A percentile compares a stretch with the other conserved stretches of the same genome.
Evolutionary conservation across 2,888 invertebrate species (phyloP).

Genomic region (Phaedon cochleariae): DNA sequence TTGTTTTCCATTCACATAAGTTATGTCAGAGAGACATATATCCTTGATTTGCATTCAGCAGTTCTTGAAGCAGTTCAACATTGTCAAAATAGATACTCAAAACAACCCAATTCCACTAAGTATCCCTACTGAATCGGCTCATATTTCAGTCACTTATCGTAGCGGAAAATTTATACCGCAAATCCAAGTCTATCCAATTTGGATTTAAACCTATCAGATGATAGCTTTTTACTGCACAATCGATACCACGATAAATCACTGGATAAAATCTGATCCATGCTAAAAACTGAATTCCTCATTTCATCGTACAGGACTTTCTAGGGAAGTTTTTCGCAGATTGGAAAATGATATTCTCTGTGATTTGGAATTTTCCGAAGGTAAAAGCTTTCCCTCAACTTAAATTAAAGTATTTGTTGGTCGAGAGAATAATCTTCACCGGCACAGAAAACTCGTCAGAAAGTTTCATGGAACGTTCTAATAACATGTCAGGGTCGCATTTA

Average conservation of each 20-base stretch:
- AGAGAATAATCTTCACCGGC: background rate
- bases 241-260: background rate
- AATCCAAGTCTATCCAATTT: background rate
- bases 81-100: too few relatives aligned
- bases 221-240: background rate
- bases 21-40: too few relatives aligned
- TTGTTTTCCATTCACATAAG: too few relatives aligned
- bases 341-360: background rate
- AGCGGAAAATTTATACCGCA: background rate
- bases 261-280: background rate
- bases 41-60: too few relatives aligned
- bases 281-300: background rate
- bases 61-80: too few relatives aligned
- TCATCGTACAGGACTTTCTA: background rate
- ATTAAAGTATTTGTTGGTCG: background rate
- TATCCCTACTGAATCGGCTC: conserved; percentile 25
- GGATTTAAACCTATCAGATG: background rate
- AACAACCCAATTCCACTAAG: conserved; percentile 19
- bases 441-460: conserved; percentile 11
- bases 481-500: conserved; percentile 13
- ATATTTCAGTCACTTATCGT: background rate
- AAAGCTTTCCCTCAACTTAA: background rate
- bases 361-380: background rate
- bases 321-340: background rate
- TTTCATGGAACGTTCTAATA: conserved; percentile 17